Evolutionary conservation across 2,113 vertebrate species (phyloP), one percentile per base, ranked within the genome.

Genomic region (Heterochromis multidens): DNA sequence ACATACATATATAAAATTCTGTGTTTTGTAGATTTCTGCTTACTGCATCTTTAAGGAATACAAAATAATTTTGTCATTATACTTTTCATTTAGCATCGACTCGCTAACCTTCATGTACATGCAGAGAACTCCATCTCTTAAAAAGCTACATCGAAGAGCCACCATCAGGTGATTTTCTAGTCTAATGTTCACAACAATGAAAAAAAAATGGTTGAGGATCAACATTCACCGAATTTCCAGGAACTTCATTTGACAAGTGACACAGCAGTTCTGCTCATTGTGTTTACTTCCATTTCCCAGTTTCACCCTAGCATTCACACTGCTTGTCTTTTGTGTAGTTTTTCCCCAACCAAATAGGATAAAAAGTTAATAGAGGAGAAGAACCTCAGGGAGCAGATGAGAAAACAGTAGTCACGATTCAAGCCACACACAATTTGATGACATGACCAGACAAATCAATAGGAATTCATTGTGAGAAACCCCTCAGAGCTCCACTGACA

Each of bases 371-470:
- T 88, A 81, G 65, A 81, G 54, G 65, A 77, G 46, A 61, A 82
- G 81, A 83, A 86, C 90, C 89, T 90, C 57, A 1, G 90, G 87
- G 92, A 94, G 78, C 86, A 82, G 86, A 92, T 83, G 90, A 93
- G 91, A 93, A 94, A 93, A 93, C 76, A 87, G 90, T 83, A 81
- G 90, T 84, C 90, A 77, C 77, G 40, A 92, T 91, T 91, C 87
- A 85, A 93, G 81, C 87, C 90, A 37, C 90, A 93, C 87, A 88
- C 90, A 87, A 82, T 91, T 88, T 88, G 88, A 93, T 92, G 89
- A 94, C 90, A 94, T 85, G 90, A 94, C 85, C 88, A 86, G 87
- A 86, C 88, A 94, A 93, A 94, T 94, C 94, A 89, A 95, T 94
- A 85, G 83, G 90, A 91, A 91, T 93, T 85, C 82, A 91, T 89